Conservation (phyloP, 2,113 vertebrate genomes). For the Eonycteris spelaea region DNA sequence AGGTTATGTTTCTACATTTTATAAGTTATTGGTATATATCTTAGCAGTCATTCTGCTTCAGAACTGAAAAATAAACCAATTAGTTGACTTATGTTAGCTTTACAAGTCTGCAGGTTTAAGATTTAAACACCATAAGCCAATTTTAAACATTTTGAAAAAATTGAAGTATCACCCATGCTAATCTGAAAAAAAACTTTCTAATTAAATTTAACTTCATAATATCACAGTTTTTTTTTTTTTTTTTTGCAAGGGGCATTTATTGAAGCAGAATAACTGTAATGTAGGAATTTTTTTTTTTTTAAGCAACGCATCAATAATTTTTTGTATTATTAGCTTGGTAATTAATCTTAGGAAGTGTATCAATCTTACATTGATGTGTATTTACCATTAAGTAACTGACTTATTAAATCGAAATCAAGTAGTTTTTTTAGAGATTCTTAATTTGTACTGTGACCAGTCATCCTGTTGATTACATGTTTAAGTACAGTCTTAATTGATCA, state of each 20-base stretch:
- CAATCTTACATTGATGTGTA: neutral
- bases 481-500: constrained; percentile 25
- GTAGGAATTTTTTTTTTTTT: no score
- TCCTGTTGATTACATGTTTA: constrained; percentile 29
- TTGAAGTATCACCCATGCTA: neutral
- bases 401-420: constrained; percentile 8
- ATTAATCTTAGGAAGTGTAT: neutral
- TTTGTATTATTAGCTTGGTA: neutral
- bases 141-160: neutral
- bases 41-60: neutral
- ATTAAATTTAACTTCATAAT: neutral
- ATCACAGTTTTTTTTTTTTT: neutral
- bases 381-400: neutral
- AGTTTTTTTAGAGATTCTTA: neutral
- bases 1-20: neutral
- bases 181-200: neutral
- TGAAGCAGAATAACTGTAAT: neutral
- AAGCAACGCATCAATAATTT: no score
- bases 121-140: neutral
- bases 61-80: neutral
- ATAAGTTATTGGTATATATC: neutral
- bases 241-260: neutral
- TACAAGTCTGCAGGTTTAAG: neutral
- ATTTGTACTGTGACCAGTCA: constrained; percentile 1
- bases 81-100: neutral